Base-by-base conservation (phyloP, 2,888 invertebrate genomes). In the Corbicula japonica region DNA sequence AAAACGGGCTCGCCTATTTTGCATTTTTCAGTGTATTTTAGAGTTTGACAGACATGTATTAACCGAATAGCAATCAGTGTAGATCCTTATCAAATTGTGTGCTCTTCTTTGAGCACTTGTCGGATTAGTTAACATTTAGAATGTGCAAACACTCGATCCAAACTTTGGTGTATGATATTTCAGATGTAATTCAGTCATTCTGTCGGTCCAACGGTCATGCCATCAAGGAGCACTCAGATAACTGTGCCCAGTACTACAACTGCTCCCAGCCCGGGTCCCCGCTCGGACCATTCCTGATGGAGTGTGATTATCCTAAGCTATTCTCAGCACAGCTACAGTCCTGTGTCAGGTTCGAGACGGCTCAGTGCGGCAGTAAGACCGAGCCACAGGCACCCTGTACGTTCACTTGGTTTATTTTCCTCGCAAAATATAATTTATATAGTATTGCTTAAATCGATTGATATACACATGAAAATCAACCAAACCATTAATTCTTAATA, bases 161-260 rank as follows among this genome's bases (percentile, higher is more conserved):
- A n/a, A n/a, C n/a, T n/a, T n/a, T n/a, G n/a, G n/a, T n/a, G 10
- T 38, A 12, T 38, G 41, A 4, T 56, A 56, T 58, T 48, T 28
- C 76, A 87, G 86, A 76, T 46, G 66, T 41, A 21, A 77, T 81
- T 23, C 75, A 75, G 68, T 81, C 81, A 0, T 81, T 72, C 63
- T 81, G 81, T 52, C 71, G 60, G 30, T 72, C 41, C 34, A 81
- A 77, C 60, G 28, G 34, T 1, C 23, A 46, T 1, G 54, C 83
- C 8, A n/a, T 80, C 1, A 71, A 75, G 56, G 77, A 80, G 30
- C 77, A 83, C 41, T 61, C 83, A 1, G 77, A 77, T 32, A 86
- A 86, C 72, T 86, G 86, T 60, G 86, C 83, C 28, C 79, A 81
- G 68, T 86, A 82, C 44, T 85, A 72, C 38, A 78, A 84, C 54